These are phyloP conservation scores for Euura lappo DNA, from an alignment of 1,140 invertebrate genomes.

Conservation along the genomic window DNA sequence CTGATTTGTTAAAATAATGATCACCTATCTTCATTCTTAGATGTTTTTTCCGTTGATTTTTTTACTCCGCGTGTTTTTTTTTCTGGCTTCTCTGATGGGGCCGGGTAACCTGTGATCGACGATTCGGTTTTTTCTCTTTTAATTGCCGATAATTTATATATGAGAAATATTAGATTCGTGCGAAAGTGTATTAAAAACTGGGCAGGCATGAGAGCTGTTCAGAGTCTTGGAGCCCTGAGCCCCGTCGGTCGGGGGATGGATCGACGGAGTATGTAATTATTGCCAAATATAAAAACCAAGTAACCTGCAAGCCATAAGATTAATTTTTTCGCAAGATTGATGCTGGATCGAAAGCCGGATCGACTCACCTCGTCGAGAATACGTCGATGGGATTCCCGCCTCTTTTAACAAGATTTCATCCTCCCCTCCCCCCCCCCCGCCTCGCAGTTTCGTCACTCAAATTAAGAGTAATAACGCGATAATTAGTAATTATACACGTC, in stretches of 20 bases:
- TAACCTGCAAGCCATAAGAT: constrained; percentile 43
- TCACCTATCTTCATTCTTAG: too few species aligned
- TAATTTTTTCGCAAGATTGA: constrained; percentile 59
- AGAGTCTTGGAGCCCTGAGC: too few species aligned
- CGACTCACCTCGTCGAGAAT: too few species aligned
- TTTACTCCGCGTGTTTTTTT: constrained; percentile 35
- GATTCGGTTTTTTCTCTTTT: constrained; percentile 43
- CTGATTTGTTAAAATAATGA: too few species aligned
- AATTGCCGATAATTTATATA: constrained; percentile 60
- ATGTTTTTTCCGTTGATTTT: too few species aligned
- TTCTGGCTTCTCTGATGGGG: too few species aligned
- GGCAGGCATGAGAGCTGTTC: too few species aligned
- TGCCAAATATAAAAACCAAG: constrained; percentile 56
- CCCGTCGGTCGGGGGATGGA: too few species aligned
- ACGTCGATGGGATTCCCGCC: constrained; percentile 44
- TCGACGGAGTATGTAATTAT: constrained; percentile 50
- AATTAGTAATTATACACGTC: constrained; percentile 46
- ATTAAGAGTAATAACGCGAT: constrained; percentile 57
- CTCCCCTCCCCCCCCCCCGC: constrained; percentile 22
- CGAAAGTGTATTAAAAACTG: constrained; percentile 58
- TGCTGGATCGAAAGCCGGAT: constrained; percentile 35
- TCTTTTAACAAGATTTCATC: constrained; percentile 58
- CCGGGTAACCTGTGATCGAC: too few species aligned
- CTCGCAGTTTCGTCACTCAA: constrained; percentile 45
- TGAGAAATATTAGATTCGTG: constrained; percentile 61